A percentile compares a stretch with the other conserved stretches of the same genome.
Evolutionary conservation across 2,797 vertebrate genomes (phyloP).

Genomic region (Pseudochirops cupreus): DNA sequence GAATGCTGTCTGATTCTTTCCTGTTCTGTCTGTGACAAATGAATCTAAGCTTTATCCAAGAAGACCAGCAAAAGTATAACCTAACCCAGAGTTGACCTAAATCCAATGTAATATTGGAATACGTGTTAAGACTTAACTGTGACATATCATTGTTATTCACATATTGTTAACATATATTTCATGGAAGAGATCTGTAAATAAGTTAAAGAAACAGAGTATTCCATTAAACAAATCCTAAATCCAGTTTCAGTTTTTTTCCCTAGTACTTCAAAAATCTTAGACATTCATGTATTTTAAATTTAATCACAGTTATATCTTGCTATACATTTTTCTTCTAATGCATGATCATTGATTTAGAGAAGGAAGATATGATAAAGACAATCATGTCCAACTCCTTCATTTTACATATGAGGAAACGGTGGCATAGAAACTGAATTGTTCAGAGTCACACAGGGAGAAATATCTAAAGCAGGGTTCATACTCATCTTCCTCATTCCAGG

Average conservation of each 20-base stretch:
- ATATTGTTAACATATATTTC: neutral
- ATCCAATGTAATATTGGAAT: neutral
- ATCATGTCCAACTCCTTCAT: neutral
- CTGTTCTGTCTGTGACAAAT: neutral
- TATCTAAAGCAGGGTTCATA: neutral
- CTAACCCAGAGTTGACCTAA: neutral
- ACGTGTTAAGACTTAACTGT: neutral
- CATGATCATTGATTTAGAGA: neutral
- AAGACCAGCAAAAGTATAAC: neutral
- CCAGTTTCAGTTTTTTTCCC: neutral
- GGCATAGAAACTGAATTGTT: neutral
- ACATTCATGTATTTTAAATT: neutral
- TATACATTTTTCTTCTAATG: neutral
- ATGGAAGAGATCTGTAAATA: neutral
- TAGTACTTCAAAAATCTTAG: neutral
- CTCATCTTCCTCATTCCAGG: neutral
- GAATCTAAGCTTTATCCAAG: neutral
- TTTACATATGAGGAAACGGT: neutral
- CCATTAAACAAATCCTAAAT: neutral
- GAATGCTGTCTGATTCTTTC: neutral
- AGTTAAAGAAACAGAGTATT: neutral
- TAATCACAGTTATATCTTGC: neutral
- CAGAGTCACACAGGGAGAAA: neutral
- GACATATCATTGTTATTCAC: neutral
- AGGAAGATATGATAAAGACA: neutral